Percentiles rank a stretch among this genome's conserved stretches.
Evolutionary conservation across 2,888 invertebrate species (phyloP).

Genomic region (Mythimna loreyi): DNA sequence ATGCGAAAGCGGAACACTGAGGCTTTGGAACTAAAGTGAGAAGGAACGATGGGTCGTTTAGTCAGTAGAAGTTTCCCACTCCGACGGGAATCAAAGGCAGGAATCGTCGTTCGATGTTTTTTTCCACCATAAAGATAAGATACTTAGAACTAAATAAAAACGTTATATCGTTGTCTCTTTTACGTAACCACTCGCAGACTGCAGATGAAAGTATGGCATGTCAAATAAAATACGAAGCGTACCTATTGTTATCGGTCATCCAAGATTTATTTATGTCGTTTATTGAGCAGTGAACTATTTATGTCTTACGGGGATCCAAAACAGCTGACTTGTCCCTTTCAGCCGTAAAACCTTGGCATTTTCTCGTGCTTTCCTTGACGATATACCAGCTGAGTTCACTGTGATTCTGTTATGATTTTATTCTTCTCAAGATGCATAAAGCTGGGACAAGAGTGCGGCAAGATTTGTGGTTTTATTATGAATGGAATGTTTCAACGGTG

Average conservation of each 20-base stretch:
- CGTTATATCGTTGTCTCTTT: background rate
- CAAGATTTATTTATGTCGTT: constrained; percentile 15
- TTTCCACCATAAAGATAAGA: too few relatives aligned
- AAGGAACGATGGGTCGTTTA: too few relatives aligned
- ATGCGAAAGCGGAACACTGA: too few relatives aligned
- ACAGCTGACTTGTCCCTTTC: constrained; percentile 26
- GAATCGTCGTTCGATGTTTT: too few relatives aligned
- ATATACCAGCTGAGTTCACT: background rate
- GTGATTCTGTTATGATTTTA: background rate
- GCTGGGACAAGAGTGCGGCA: too few relatives aligned
- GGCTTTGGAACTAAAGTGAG: too few relatives aligned
- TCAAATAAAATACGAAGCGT: background rate
- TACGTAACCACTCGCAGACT: background rate
- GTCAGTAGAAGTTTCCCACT: too few relatives aligned
- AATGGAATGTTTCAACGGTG: too few relatives aligned
- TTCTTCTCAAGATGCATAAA: background rate
- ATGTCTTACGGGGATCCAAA: constrained; percentile 9
- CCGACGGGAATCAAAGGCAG: too few relatives aligned
- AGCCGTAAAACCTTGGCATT: constrained; percentile 15
- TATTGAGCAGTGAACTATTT: constrained; percentile 25
- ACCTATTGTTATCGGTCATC: constrained; percentile 2
- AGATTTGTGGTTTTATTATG: too few relatives aligned
- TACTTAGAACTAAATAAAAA: too few relatives aligned
- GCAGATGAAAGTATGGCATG: background rate
- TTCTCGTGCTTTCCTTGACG: constrained; percentile 6